phyloP scores from a whole-genome alignment of 2,888 invertebrate species.

The Cheilosia impressa region DNA sequence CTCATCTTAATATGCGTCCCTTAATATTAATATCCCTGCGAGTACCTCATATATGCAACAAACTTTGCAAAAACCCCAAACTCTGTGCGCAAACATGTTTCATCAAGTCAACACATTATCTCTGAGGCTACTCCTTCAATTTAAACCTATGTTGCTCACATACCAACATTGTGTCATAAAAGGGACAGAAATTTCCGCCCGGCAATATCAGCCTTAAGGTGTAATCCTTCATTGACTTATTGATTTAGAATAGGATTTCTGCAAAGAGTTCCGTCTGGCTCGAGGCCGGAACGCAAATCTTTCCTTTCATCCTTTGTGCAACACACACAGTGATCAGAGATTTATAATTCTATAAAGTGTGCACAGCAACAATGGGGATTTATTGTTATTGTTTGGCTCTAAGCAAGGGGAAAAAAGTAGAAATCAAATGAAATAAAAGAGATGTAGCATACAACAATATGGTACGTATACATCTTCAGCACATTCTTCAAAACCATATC shows the following conservation, averaged over 20 bases:
- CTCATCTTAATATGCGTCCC: too few species aligned
- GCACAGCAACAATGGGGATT: slow-evolving; percentile 35
- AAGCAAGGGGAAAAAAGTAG: slow-evolving; percentile 1
- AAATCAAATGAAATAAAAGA: slow-evolving; percentile 27
- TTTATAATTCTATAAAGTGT: slow-evolving; percentile 60
- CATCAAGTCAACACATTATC: too few species aligned
- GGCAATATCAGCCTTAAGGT: slow-evolving; percentile 41
- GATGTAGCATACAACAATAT: not conserved
- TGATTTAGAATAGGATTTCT: slow-evolving; percentile 46
- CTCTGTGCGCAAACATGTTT: too few species aligned
- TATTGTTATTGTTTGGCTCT: slow-evolving; percentile 56
- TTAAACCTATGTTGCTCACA: too few species aligned
- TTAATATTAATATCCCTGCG: too few species aligned
- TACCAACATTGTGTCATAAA: slow-evolving; percentile 8
- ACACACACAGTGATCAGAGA: slow-evolving; percentile 43
- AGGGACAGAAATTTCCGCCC: slow-evolving; percentile 24
- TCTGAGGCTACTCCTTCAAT: too few species aligned
- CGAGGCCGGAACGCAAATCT: slow-evolving; percentile 4
- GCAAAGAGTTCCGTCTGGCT: slow-evolving; percentile 3
- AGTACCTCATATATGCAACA: too few species aligned
- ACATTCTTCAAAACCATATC: slow-evolving; percentile 49
- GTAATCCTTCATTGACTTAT: slow-evolving; percentile 61
- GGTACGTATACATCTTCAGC: slow-evolving; percentile 5
- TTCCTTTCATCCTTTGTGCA: slow-evolving; percentile 27
- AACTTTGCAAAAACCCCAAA: too few species aligned